These are phyloP conservation scores for Arion vulgaris DNA, from an alignment of 1,140 invertebrate genomes.

Conservation along the genomic window DNA sequence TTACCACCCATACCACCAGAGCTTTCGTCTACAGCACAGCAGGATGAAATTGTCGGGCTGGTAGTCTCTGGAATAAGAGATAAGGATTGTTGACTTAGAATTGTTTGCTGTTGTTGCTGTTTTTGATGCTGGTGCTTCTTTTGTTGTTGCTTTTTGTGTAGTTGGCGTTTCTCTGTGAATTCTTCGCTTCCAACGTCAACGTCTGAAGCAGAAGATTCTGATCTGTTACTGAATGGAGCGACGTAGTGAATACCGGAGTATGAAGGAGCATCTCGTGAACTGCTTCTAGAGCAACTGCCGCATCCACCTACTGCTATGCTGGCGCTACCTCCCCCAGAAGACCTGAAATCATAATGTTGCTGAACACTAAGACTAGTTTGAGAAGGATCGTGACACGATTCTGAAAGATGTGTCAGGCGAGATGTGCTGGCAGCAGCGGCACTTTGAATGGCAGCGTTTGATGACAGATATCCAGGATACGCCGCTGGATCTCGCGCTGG, in stretches of 20 bases:
- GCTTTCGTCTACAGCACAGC: not conserved
- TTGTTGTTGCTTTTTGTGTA: constrained; percentile 33
- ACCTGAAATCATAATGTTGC: not conserved
- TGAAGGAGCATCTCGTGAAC: constrained; percentile 54
- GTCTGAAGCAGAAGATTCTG: constrained; percentile 68
- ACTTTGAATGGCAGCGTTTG: constrained; percentile 47
- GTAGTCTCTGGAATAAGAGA: not conserved
- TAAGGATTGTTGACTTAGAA: not conserved
- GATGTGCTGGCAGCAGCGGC: constrained; percentile 42
- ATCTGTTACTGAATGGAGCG: constrained; percentile 64
- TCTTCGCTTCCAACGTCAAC: constrained; percentile 65
- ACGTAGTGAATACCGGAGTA: constrained; percentile 48
- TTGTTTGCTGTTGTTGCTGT: not conserved
- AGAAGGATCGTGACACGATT: not conserved
- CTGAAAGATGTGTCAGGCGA: constrained; percentile 41
- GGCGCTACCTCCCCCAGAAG: not conserved
- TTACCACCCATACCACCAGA: not conserved
- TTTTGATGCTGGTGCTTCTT: constrained; percentile 25
- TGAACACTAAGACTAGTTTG: constrained; percentile 35
- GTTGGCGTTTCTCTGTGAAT: constrained; percentile 57
- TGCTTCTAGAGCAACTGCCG: constrained; percentile 54
- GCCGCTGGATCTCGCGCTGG: constrained; percentile 51
- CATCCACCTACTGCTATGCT: not conserved
- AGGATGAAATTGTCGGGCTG: not conserved
- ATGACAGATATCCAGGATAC: constrained; percentile 55